Percentiles rank a stretch among this genome's conserved stretches.
Conservation (phyloP, 1,140 invertebrate genomes). For the Plectrocnemia conspersa region DNA sequence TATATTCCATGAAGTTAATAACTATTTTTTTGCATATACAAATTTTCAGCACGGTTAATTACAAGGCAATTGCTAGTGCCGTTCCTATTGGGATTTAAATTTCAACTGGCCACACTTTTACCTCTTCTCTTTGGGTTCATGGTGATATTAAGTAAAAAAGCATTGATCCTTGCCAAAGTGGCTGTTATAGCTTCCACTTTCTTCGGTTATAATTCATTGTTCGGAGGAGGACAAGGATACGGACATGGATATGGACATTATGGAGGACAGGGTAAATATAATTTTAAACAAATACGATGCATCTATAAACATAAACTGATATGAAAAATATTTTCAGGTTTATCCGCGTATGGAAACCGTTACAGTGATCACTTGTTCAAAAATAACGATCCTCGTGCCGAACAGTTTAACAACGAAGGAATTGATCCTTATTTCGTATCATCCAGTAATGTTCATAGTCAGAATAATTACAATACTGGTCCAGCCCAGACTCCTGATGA, state of each 20-base stretch:
- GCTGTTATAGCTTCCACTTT: conserved; percentile 63
- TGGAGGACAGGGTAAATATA: conserved; percentile 38
- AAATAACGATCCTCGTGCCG: conserved; percentile 6
- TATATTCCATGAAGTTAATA: background rate
- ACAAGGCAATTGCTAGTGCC: conserved; percentile 64
- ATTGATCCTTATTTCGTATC: conserved; percentile 29
- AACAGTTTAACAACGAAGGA: background rate
- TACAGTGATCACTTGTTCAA: conserved; percentile 26
- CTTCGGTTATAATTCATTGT: conserved; percentile 40
- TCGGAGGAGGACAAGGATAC: conserved; percentile 49
- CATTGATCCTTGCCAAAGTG: conserved; percentile 65
- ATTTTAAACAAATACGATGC: too few relatives aligned
- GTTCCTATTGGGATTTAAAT: conserved; percentile 70
- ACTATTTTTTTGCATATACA: conserved; percentile 33
- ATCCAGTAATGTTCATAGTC: conserved; percentile 7
- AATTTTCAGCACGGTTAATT: conserved; percentile 62
- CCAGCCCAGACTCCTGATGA: conserved; percentile 43
- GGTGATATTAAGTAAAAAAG: conserved; percentile 67
- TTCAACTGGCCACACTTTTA: conserved; percentile 65
- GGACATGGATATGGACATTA: conserved; percentile 36
- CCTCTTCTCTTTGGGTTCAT: conserved; percentile 66
- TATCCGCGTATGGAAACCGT: conserved; percentile 29
- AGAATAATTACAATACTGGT: conserved; percentile 33
- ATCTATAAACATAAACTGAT: too few relatives aligned
- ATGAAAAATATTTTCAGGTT: conserved; percentile 19